These are phyloP conservation scores for Iguana delicatissima DNA, from an alignment of 2,797 vertebrate species.

Conservation along the genomic window DNA sequence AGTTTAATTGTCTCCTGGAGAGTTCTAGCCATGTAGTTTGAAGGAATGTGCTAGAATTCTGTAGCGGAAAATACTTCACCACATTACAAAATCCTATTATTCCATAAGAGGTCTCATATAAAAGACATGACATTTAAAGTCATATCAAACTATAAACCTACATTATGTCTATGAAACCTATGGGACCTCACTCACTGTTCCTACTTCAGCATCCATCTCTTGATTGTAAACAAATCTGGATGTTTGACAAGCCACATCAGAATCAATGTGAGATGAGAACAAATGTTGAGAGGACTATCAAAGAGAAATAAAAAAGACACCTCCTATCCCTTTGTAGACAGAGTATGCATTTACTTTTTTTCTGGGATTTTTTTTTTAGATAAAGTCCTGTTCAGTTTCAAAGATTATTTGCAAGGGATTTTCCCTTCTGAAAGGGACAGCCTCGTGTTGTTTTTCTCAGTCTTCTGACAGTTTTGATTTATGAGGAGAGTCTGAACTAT, in stretches of 20 bases:
- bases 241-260: neutral
- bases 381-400: conserved; percentile 10
- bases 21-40: too few relatives aligned
- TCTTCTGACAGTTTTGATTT: conserved; percentile 33
- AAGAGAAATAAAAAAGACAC: neutral
- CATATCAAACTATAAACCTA: too few relatives aligned
- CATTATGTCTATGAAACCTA: too few relatives aligned
- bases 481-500: conserved; percentile 21
- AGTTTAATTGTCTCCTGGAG: too few relatives aligned
- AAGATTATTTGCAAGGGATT: neutral
- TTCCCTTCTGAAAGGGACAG: conserved; percentile 37
- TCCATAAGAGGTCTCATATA: too few relatives aligned
- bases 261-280: too few relatives aligned
- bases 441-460: neutral
- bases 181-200: neutral
- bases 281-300: neutral
- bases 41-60: too few relatives aligned
- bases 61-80: too few relatives aligned
- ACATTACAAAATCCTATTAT: too few relatives aligned
- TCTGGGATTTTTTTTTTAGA: neutral
- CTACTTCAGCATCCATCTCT: neutral
- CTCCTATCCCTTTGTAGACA: neutral
- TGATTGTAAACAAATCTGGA: neutral
- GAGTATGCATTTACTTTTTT: neutral
- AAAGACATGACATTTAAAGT: too few relatives aligned